phyloP scores from a whole-genome alignment of 2,113 vertebrate species.

The Nycticryphes semicollaris region DNA sequence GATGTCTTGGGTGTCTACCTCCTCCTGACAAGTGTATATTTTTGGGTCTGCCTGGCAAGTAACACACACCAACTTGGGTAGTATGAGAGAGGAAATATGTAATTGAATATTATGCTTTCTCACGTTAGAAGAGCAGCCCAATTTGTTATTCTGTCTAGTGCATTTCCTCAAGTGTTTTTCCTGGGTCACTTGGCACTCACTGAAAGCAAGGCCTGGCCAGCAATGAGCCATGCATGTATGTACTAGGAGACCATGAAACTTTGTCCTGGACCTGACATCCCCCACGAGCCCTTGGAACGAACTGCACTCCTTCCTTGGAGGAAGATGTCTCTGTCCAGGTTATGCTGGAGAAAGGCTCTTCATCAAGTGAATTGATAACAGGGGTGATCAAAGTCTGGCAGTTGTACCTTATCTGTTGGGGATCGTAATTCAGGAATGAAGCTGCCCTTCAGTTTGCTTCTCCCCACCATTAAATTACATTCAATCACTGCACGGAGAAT shows the following conservation, averaged over 20 bases:
- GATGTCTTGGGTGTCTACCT: background rate
- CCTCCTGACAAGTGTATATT: background rate
- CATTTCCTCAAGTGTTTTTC: background rate
- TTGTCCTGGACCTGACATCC: background rate
- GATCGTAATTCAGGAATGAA: slow-evolving; percentile 75
- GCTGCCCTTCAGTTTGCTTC: slow-evolving; percentile 70
- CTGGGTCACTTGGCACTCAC: background rate
- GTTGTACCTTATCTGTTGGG: slow-evolving; percentile 71
- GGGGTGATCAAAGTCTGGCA: slow-evolving; percentile 71
- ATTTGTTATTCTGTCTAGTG: background rate
- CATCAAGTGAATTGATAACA: slow-evolving; percentile 26
- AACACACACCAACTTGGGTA: background rate
- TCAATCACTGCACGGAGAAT: slow-evolving; percentile 76
- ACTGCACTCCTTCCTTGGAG: background rate
- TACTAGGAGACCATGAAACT: background rate
- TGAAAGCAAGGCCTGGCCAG: background rate
- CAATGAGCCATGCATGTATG: background rate
- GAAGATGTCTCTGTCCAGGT: background rate
- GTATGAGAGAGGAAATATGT: background rate
- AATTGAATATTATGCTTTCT: background rate
- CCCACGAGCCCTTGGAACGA: background rate
- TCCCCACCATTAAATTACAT: slow-evolving; percentile 78
- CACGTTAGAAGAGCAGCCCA: background rate
- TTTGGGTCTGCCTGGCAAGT: slow-evolving; percentile 8
- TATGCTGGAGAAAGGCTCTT: slow-evolving; percentile 31